Percentiles rank a stretch among this genome's conserved stretches.
These are phyloP conservation scores for Miniopterus natalensis DNA, from an alignment of 2,113 vertebrate genomes.

Conservation along the genomic window DNA sequence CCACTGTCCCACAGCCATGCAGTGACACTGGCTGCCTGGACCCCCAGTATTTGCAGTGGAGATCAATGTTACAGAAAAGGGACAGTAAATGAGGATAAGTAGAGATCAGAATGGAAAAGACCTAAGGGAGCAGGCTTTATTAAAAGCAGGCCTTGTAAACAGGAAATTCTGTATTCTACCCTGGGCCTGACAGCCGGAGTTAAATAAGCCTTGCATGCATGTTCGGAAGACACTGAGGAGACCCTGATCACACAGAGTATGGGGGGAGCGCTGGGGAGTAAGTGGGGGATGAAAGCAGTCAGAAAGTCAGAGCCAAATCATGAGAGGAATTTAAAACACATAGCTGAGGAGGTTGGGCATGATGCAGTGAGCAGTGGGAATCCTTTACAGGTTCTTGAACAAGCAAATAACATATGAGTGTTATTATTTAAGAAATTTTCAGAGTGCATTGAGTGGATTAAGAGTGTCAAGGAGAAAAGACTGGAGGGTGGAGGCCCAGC, in stretches of 20 bases:
- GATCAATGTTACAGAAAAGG: not conserved
- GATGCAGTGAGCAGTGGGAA: not conserved
- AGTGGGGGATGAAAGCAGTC: not conserved
- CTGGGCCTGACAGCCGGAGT: not conserved
- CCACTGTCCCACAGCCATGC: not conserved
- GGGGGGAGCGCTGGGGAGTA: not conserved
- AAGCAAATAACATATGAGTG: not conserved
- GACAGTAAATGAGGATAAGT: not conserved
- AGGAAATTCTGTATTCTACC: not conserved
- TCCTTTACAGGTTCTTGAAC: not conserved
- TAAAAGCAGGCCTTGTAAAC: not conserved
- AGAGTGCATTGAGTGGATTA: not conserved
- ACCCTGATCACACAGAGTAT: not conserved
- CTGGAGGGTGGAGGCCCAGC: not conserved
- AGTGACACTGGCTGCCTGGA: not conserved
- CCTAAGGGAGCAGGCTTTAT: not conserved
- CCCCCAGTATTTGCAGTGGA: not conserved
- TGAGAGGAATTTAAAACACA: not conserved
- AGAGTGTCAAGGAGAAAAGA: not conserved
- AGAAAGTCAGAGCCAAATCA: not conserved
- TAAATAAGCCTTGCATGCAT: not conserved
- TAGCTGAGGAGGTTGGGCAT: not conserved
- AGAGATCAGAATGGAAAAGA: not conserved
- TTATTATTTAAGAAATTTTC: constrained; percentile 13
- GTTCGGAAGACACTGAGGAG: not conserved